Percentiles rank a stretch among this genome's conserved stretches.
Evolutionary conservation across 2,888 invertebrate species (phyloP).

Genomic region (Slavum lentiscoides): DNA sequence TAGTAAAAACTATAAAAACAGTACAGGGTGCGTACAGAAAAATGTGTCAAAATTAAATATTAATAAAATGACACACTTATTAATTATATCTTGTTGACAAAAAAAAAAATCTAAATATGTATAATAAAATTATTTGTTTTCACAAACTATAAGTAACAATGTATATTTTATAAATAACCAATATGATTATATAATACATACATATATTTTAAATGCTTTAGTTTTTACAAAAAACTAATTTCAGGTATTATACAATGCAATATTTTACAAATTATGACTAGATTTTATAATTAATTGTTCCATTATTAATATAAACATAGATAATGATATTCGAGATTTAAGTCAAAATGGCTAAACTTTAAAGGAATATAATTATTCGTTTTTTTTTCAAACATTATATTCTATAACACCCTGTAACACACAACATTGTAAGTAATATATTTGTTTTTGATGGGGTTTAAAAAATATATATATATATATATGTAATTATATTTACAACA

Average conservation of each 20-base stretch:
- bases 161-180: constrained; percentile 11
- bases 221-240: background rate
- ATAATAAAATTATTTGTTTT: background rate
- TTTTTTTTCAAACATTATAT: constrained; percentile 30
- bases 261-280: constrained; percentile 43
- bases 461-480: constrained; percentile 13
- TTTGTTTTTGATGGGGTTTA: constrained; percentile 31
- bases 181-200: constrained; percentile 21
- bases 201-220: constrained; percentile 1
- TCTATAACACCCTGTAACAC: constrained; percentile 52
- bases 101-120: constrained; percentile 16
- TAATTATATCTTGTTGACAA: background rate
- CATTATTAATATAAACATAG: constrained; percentile 23
- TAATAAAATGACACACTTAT: background rate
- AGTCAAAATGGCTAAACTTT: constrained; percentile 26
- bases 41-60: constrained; percentile 15
- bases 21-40: constrained; percentile 45
- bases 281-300: constrained; percentile 34
- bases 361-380: constrained; percentile 12
- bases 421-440: constrained; percentile 33
- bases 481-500: constrained; percentile 44
- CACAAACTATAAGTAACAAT: constrained; percentile 18
- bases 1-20: constrained; percentile 40
- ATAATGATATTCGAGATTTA: background rate
- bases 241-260: constrained; percentile 16